Conservation (phyloP, 2,888 invertebrate genomes). For the Schizaphis graminum region DNA sequence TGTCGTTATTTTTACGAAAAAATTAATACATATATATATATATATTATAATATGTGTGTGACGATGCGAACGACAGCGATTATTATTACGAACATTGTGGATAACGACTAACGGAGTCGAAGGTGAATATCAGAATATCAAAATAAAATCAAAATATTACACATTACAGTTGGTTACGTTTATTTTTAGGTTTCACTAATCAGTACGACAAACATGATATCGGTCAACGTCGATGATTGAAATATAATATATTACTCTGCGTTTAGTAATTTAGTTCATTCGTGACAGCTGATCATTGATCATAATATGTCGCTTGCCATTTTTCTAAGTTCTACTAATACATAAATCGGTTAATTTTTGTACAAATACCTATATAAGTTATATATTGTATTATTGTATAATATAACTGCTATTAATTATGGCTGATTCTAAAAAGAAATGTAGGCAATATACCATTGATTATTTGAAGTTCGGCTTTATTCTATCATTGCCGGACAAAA, state of each 20-base stretch:
- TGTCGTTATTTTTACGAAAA: too few relatives aligned
- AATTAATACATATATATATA: too few relatives aligned
- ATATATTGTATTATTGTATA: too few relatives aligned
- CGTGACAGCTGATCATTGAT: background rate
- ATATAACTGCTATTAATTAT: too few relatives aligned
- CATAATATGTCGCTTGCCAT: background rate
- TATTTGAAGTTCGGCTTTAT: conserved; percentile 64
- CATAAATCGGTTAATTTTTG: conserved; percentile 69
- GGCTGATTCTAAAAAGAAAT: conserved; percentile 34
- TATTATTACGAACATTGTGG: background rate
- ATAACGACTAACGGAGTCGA: background rate
- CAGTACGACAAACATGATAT: conserved; percentile 21
- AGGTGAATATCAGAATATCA: background rate
- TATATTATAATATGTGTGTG: too few relatives aligned
- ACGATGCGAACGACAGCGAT: too few relatives aligned
- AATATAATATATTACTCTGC: background rate
- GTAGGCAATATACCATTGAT: conserved; percentile 37
- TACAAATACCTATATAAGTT: too few relatives aligned
- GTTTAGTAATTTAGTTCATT: background rate
- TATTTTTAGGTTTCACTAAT: conserved; percentile 7
- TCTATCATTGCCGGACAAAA: conserved; percentile 17
- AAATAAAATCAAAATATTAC: conserved; percentile 5
- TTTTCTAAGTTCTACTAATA: conserved; percentile 27
- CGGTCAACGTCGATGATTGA: background rate
- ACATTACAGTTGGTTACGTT: background rate